A percentile compares a stretch with the other conserved stretches of the same genome.
These are phyloP conservation scores for Athrips mouffetella DNA, from an alignment of 2,888 invertebrate species.

Conservation along the genomic window DNA sequence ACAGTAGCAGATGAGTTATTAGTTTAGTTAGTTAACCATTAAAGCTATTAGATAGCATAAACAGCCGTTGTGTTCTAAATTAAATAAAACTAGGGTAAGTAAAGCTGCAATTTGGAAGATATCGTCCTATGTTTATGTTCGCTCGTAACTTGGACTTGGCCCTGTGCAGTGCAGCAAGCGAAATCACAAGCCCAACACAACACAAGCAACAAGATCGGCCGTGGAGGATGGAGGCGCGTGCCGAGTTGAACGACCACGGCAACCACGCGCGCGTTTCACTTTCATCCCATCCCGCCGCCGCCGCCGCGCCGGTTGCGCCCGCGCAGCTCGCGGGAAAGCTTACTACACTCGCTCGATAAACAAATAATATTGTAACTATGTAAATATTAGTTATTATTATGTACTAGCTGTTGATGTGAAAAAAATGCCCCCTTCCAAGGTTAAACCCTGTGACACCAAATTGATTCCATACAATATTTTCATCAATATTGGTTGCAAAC, in stretches of 20 bases:
- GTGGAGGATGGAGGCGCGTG: constrained; percentile 66
- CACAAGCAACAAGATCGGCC: constrained; percentile 45
- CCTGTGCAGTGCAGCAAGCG: constrained; percentile 35
- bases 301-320: too few species aligned
- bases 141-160: constrained; percentile 9
- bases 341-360: constrained; percentile 2
- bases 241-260: constrained; percentile 75
- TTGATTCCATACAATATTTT: too few species aligned
- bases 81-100: too few species aligned
- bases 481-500: too few species aligned
- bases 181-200: constrained; percentile 48
- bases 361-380: constrained; percentile 2
- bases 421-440: too few species aligned
- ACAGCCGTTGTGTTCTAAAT: too few species aligned
- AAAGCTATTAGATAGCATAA: too few species aligned
- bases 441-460: too few species aligned
- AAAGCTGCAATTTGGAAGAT: too few species aligned
- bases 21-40: too few species aligned
- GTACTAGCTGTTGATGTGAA: background rate
- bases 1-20: too few species aligned
- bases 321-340: constrained; percentile 10
- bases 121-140: background rate
- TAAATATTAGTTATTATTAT: background rate
- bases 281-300: constrained; percentile 55
- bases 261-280: constrained; percentile 67